These are phyloP conservation scores for Seira ritae DNA, from an alignment of 2,888 invertebrate genomes.

Conservation along the genomic window DNA sequence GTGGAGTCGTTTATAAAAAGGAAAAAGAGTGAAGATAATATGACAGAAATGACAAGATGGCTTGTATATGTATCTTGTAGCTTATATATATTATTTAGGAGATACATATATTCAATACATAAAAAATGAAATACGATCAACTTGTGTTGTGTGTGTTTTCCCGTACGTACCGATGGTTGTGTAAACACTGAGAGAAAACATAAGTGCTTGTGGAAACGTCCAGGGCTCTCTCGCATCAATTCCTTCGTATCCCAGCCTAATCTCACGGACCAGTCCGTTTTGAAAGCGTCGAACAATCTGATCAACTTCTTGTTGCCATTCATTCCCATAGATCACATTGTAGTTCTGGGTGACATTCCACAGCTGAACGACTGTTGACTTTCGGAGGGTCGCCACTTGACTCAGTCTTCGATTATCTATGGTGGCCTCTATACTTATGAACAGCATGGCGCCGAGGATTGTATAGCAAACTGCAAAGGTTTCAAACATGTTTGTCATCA, in stretches of 20 bases:
- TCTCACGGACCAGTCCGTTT: slow-evolving; percentile 68
- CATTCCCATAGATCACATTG: slow-evolving; percentile 74
- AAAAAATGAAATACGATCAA: too few relatives aligned
- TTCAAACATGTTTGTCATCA: background rate
- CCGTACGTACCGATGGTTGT: slow-evolving; percentile 74
- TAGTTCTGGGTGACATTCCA: slow-evolving; percentile 74
- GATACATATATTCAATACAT: background rate
- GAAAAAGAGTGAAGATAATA: too few relatives aligned
- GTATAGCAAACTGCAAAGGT: slow-evolving; percentile 73
- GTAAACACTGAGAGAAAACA: slow-evolving; percentile 75
- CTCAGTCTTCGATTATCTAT: slow-evolving; percentile 67
- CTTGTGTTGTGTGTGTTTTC: slow-evolving; percentile 42
- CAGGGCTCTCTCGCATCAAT: slow-evolving; percentile 70
- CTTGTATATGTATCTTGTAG: too few relatives aligned
- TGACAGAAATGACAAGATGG: too few relatives aligned
- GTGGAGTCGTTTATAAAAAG: too few relatives aligned
- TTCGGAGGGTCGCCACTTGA: slow-evolving; percentile 70
- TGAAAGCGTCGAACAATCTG: slow-evolving; percentile 72
- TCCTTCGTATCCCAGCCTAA: slow-evolving; percentile 71
- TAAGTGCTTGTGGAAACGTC: slow-evolving; percentile 75
- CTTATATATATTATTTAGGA: slow-evolving; percentile 54
- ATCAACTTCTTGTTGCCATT: slow-evolving; percentile 71
- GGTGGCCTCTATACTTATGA: slow-evolving; percentile 74
- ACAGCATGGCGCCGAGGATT: slow-evolving; percentile 74
- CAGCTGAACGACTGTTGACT: slow-evolving; percentile 71